Evolutionary conservation across 1,140 invertebrate genomes (phyloP).

Genomic region (Leptinotarsa undecemlineata): DNA sequence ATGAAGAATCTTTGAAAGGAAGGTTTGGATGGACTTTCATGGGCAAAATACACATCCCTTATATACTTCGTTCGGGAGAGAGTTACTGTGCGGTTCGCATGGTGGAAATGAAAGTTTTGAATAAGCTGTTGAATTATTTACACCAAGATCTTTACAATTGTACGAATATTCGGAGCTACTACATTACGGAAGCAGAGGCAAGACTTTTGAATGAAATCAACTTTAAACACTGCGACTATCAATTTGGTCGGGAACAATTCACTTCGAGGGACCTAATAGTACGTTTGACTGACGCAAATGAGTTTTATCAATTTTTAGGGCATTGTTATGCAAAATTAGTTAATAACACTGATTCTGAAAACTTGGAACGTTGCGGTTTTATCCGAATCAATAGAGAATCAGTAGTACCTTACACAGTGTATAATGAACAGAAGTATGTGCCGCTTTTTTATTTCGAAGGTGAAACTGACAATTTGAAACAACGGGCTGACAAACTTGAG

Average conservation of each 20-base stretch:
- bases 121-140: slow-evolving; percentile 80
- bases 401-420: slow-evolving; percentile 89
- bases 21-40: slow-evolving; percentile 88
- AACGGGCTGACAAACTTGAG: slow-evolving; percentile 80
- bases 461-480: slow-evolving; percentile 86
- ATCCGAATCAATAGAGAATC: slow-evolving; percentile 92
- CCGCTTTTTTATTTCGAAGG: slow-evolving; percentile 94
- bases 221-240: slow-evolving; percentile 84
- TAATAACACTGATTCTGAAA: slow-evolving; percentile 64
- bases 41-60: slow-evolving; percentile 84
- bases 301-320: slow-evolving; percentile 89
- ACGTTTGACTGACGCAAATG: slow-evolving; percentile 79
- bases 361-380: slow-evolving; percentile 86
- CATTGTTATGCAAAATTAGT: slow-evolving; percentile 84
- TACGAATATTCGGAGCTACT: slow-evolving; percentile 90
- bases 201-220: slow-evolving; percentile 93
- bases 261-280: slow-evolving; percentile 89
- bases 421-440: slow-evolving; percentile 83
- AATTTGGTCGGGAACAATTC: slow-evolving; percentile 89
- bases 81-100: slow-evolving; percentile 90
- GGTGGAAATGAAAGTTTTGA: slow-evolving; percentile 85
- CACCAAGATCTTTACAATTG: slow-evolving; percentile 84
- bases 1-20: slow-evolving; percentile 81
- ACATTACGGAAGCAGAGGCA: slow-evolving; percentile 88
- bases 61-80: slow-evolving; percentile 79